Evolutionary conservation across 2,113 vertebrate species (phyloP).

Genomic region (Bolborhynchus lineola): DNA sequence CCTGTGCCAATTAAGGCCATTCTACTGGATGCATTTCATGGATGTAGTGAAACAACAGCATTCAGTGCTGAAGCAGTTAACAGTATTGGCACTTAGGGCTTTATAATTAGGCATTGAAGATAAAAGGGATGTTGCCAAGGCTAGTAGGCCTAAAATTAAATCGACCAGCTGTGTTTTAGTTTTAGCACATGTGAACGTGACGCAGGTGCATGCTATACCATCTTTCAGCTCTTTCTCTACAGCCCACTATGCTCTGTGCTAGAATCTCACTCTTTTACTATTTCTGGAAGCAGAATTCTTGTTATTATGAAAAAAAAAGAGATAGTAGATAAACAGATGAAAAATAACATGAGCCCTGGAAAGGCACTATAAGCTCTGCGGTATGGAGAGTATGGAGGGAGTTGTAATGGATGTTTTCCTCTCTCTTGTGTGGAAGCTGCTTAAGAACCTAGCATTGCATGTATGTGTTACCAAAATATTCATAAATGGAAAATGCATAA

Average conservation of each 20-base stretch:
- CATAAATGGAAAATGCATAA: neutral
- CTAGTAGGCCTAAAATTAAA: constrained; percentile 64
- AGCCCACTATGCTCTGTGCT: neutral
- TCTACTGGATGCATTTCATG: neutral
- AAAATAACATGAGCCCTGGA: neutral
- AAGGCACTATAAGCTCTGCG: neutral
- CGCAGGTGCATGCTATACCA: neutral
- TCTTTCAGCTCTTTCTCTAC: neutral
- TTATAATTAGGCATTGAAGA: constrained; percentile 56
- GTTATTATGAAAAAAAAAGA: neutral
- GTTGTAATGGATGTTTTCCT: neutral
- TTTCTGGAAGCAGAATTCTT: constrained; percentile 27
- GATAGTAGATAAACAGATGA: neutral
- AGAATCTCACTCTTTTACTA: neutral
- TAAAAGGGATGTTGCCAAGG: constrained; percentile 53
- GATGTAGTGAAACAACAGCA: neutral
- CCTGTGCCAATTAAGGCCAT: neutral
- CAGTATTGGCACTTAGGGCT: neutral
- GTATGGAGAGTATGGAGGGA: neutral
- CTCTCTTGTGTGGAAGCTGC: neutral
- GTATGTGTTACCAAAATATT: neutral
- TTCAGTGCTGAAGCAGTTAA: constrained; percentile 40
- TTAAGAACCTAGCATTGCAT: neutral
- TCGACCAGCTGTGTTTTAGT: constrained; percentile 63
- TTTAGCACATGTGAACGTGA: constrained; percentile 38